Conservation (phyloP, 2,888 invertebrate species). For the Cartodere bifasciata region DNA sequence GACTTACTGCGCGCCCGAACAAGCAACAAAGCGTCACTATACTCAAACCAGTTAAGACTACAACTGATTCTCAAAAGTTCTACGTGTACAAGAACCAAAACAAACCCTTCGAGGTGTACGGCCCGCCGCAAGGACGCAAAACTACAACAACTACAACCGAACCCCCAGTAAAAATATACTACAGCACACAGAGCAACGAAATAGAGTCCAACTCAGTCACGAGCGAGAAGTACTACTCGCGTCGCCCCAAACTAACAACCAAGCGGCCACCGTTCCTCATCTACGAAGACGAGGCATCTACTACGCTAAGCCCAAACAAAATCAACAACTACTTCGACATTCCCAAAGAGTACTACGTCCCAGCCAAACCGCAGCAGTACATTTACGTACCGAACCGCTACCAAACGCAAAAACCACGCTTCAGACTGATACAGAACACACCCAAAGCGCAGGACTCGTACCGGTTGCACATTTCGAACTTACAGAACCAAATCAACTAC, state of each 20-base stretch:
- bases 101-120: constrained; percentile 41
- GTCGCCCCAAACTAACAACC: constrained; percentile 23
- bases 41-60: constrained; percentile 31
- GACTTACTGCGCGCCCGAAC: constrained; percentile 11
- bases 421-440: constrained; percentile 21
- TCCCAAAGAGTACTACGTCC: constrained; percentile 21
- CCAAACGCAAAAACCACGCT: constrained; percentile 23
- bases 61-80: constrained; percentile 21
- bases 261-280: constrained; percentile 6
- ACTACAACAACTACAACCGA: constrained; percentile 43
- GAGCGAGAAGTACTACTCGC: constrained; percentile 18
- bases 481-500: constrained; percentile 53
- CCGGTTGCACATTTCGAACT: constrained; percentile 51
- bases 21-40: constrained; percentile 27
- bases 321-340: constrained; percentile 25
- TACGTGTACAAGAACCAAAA: constrained; percentile 34
- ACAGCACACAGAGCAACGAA: constrained; percentile 42
- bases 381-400: constrained; percentile 30
- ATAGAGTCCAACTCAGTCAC: constrained; percentile 41
- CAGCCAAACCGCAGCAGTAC: constrained; percentile 21
- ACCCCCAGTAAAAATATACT: constrained; percentile 50
- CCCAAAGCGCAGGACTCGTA: constrained; percentile 43
- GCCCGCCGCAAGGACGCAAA: constrained; percentile 33
- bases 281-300: constrained; percentile 6
- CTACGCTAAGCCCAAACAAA: constrained; percentile 11